Evolutionary conservation across 2,888 invertebrate genomes (phyloP).

Genomic region (Mantis religiosa): DNA sequence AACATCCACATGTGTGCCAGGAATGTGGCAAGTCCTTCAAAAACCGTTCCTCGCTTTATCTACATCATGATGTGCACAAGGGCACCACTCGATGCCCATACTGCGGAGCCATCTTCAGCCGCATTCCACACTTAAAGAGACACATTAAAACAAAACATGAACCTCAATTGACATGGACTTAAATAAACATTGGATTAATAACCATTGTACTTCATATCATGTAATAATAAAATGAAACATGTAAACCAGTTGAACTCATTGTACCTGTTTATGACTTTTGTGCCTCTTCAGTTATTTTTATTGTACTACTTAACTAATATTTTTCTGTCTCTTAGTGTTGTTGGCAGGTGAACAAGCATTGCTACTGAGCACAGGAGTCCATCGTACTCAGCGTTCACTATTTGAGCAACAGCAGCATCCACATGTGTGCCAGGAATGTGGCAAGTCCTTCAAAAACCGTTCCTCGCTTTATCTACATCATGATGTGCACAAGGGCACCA

Average conservation of each 20-base stretch:
- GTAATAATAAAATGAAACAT: neutral
- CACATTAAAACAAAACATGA: conserved; percentile 18
- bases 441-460: conserved; percentile 56
- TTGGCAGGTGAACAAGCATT: neutral
- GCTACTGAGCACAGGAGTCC: neutral
- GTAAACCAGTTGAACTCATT: neutral
- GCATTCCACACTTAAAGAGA: conserved; percentile 17
- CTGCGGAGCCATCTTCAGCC: conserved; percentile 22
- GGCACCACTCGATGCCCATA: conserved; percentile 58
- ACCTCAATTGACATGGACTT: neutral
- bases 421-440: conserved; percentile 20
- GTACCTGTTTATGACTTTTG: neutral
- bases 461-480: conserved; percentile 59
- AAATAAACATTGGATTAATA: neutral
- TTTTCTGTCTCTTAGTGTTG: neutral
- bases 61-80: conserved; percentile 59
- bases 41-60: conserved; percentile 58
- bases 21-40: conserved; percentile 47
- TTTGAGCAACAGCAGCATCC: conserved; percentile 3
- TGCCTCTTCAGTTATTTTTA: neutral
- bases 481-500: conserved; percentile 60
- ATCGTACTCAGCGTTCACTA: neutral
- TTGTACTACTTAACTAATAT: neutral
- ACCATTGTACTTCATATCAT: neutral
- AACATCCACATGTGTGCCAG: conserved; percentile 7